Conservation (phyloP, 2,113 vertebrate species). For the Porphyrio hochstetteri region DNA sequence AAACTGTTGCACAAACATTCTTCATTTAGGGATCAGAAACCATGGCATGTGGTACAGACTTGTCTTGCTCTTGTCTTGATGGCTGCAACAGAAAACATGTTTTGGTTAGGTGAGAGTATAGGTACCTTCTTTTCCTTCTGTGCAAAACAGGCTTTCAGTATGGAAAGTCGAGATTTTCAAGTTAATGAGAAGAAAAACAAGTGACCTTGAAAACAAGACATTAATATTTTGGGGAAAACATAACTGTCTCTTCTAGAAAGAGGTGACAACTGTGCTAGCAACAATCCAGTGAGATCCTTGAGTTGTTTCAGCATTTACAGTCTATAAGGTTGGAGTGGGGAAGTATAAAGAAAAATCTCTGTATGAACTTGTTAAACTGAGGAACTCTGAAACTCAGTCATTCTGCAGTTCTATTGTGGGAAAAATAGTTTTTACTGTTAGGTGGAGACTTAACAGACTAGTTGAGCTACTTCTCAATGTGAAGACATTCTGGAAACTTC, state of each 20-base stretch:
- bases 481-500: background rate
- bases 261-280: background rate
- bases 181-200: background rate
- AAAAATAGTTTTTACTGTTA: background rate
- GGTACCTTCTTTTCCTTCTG: background rate
- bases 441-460: background rate
- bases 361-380: background rate
- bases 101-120: background rate
- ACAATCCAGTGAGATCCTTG: background rate
- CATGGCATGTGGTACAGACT: fast-evolving
- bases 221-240: background rate
- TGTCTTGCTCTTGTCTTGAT: background rate
- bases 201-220: background rate
- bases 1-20: background rate
- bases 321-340: background rate
- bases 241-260: background rate
- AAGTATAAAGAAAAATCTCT: background rate
- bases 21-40: background rate
- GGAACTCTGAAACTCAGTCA: background rate
- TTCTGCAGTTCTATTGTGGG: background rate
- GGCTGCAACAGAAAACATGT: background rate
- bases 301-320: background rate
- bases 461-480: background rate
- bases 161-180: background rate
- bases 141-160: background rate